phyloP scores from a whole-genome alignment of 2,797 vertebrate species.

The Helarctos malayanus region DNA sequence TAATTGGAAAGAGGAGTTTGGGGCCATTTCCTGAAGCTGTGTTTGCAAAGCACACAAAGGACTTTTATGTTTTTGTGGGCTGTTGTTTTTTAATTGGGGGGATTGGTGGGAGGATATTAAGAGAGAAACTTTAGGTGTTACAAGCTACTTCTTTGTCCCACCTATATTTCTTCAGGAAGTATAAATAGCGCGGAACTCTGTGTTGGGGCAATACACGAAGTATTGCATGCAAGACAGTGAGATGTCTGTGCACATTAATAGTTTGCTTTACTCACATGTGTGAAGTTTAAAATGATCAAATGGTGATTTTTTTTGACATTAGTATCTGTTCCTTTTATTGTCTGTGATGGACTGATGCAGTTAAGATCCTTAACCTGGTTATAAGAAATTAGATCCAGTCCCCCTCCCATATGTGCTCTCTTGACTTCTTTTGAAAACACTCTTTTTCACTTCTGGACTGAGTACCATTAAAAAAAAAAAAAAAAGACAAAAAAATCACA shows the following conservation, averaged over 20 bases:
- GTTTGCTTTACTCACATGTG: not conserved
- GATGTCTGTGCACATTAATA: not conserved
- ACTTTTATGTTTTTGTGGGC: not conserved
- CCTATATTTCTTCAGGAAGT: not conserved
- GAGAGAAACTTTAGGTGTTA: not conserved
- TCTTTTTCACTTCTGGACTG: not conserved
- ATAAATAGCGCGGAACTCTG: not conserved
- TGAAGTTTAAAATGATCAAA: slow-evolving; percentile 28
- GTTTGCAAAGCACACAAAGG: not conserved
- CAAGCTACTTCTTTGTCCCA: not conserved
- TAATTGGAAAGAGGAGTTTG: not conserved
- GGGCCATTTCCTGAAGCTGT: not conserved
- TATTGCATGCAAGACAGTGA: not conserved
- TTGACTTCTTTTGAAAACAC: slow-evolving; percentile 15
- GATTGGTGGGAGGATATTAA: not conserved
- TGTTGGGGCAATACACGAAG: not conserved
- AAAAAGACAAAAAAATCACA: not conserved
- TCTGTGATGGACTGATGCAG: not conserved
- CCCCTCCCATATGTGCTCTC: not conserved
- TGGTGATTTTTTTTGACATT: not conserved
- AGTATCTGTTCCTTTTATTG: not conserved
- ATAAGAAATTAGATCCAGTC: not conserved
- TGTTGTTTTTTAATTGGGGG: not conserved
- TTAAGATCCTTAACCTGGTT: not conserved
- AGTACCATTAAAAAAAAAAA: not conserved